Conservation (phyloP, 53 echinoderm and acorn worm genomes). For the Mesocentrotus franciscanus region DNA sequence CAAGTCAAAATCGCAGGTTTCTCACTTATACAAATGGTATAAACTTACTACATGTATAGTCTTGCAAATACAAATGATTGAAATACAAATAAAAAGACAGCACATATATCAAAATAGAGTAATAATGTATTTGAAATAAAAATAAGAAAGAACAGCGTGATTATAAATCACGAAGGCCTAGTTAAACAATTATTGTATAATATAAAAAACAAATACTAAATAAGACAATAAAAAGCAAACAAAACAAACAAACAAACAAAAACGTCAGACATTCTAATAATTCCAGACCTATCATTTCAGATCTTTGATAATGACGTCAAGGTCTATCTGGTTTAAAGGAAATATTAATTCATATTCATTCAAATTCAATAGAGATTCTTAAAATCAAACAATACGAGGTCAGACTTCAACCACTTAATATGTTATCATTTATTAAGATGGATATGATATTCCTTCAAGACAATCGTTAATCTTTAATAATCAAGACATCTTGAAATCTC, state of each 20-base stretch:
- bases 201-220: too few relatives aligned
- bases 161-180: neutral
- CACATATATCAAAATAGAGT: neutral
- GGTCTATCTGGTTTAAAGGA: neutral
- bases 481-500: conserved; percentile 35
- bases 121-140: neutral
- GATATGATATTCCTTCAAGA: conserved; percentile 5
- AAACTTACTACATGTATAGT: neutral
- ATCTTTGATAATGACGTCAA: neutral
- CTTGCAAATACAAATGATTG: too few relatives aligned
- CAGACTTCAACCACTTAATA: neutral
- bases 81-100: too few relatives aligned
- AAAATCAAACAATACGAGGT: neutral
- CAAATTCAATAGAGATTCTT: neutral
- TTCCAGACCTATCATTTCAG: neutral
- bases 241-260: too few relatives aligned
- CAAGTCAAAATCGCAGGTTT: neutral
- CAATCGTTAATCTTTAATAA: neutral
- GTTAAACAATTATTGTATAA: neutral
- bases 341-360: neutral
- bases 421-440: neutral
- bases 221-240: too few relatives aligned
- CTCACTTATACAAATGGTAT: neutral
- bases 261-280: too few relatives aligned
- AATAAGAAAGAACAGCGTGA: neutral